Evolutionary conservation across 2,888 invertebrate genomes (phyloP).

Genomic region (Aphelenchoides bicaudatus): DNA sequence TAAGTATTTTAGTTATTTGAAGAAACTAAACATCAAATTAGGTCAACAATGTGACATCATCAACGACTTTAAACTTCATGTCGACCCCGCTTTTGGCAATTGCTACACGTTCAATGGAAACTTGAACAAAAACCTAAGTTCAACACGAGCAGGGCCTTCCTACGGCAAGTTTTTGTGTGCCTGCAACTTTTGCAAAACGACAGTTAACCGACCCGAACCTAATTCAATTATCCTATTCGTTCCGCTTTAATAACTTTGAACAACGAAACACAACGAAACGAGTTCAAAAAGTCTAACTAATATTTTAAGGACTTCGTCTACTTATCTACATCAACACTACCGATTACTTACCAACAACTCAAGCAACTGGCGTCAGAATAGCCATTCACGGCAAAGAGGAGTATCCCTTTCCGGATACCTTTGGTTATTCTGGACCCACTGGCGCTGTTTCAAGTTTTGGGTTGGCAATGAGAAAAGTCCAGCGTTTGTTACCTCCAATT

Average conservation of each 20-base stretch:
- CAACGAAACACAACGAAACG: neutral
- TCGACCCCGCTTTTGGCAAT: slow-evolving; percentile 57
- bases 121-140: slow-evolving; percentile 23
- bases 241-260: neutral
- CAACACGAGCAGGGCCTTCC: slow-evolving; percentile 54
- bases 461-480: slow-evolving; percentile 49
- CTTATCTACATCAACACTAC: slow-evolving; percentile 57
- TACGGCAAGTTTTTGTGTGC: slow-evolving; percentile 40
- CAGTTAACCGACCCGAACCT: neutral
- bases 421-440: slow-evolving; percentile 53
- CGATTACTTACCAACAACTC: slow-evolving; percentile 59
- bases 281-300: neutral
- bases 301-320: slow-evolving; percentile 46
- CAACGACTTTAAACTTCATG: slow-evolving; percentile 46
- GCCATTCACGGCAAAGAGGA: slow-evolving; percentile 54
- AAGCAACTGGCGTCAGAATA: slow-evolving; percentile 50
- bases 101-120: slow-evolving; percentile 58
- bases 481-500: slow-evolving; percentile 40
- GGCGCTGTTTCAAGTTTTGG: slow-evolving; percentile 54
- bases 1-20: slow-evolving; percentile 21
- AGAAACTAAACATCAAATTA: no score
- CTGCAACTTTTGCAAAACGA: slow-evolving; percentile 13
- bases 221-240: slow-evolving; percentile 10
- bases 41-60: slow-evolving; percentile 54
- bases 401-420: slow-evolving; percentile 58